These are phyloP conservation scores for Gephyroberyx darwinii DNA, from an alignment of 2,797 vertebrate genomes.

Conservation along the genomic window DNA sequence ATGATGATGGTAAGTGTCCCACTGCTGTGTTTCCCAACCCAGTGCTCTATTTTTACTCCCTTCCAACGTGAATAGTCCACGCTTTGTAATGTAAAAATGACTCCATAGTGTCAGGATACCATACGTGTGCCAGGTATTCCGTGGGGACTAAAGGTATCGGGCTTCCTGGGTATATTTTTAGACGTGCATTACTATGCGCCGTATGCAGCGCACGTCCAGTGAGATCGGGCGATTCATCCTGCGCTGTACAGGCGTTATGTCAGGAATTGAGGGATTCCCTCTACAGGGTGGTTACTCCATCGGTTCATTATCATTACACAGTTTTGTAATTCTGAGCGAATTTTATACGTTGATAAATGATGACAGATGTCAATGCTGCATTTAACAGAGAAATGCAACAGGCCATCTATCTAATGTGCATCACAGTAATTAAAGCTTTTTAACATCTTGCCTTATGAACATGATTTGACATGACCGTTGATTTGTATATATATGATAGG, in stretches of 20 bases:
- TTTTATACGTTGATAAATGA: background rate
- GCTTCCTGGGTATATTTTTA: background rate
- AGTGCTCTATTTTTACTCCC: background rate
- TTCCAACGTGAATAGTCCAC: background rate
- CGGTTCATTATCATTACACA: background rate
- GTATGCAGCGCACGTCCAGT: conserved; percentile 13
- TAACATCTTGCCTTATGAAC: background rate
- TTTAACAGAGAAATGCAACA: conserved; percentile 3
- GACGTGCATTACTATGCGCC: background rate
- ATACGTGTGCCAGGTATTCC: background rate
- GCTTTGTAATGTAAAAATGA: conserved; percentile 11
- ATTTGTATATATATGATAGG: background rate
- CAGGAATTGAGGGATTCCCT: conserved; percentile 23
- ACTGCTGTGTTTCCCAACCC: background rate
- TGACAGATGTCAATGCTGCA: background rate
- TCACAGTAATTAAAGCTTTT: background rate
- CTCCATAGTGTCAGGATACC: background rate
- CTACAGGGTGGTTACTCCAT: conserved; percentile 1
- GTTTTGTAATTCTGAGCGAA: background rate
- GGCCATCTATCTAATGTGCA: background rate
- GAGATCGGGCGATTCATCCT: background rate
- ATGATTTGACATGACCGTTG: no score
- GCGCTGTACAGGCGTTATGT: background rate
- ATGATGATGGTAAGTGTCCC: conserved; percentile 78
- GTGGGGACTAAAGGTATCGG: background rate